Conservation (phyloP, 64 coral and sea anemone species). For the Astreopora myriophthalma region DNA sequence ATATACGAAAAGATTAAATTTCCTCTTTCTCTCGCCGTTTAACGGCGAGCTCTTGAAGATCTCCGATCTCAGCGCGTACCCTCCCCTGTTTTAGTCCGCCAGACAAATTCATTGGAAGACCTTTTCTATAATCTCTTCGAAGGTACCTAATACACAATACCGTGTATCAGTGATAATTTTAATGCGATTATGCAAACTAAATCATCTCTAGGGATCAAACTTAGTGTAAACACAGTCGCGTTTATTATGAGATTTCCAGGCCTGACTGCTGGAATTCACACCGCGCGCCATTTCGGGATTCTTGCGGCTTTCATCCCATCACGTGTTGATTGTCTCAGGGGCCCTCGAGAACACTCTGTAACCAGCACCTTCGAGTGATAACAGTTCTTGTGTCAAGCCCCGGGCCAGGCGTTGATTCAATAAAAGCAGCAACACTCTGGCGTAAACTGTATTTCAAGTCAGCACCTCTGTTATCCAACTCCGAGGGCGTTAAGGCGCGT, state of each 20-base stretch:
- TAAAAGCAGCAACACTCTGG: neutral
- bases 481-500: neutral
- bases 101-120: neutral
- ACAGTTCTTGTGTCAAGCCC: neutral
- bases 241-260: neutral
- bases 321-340: conserved; percentile 23
- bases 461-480: neutral
- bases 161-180: conserved; percentile 47
- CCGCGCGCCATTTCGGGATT: neutral
- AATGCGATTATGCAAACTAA: conserved; percentile 52
- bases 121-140: neutral
- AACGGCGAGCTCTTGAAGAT: neutral
- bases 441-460: neutral
- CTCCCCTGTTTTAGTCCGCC: neutral
- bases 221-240: conserved; percentile 21
- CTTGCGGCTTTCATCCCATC: neutral
- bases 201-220: conserved; percentile 16
- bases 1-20: neutral
- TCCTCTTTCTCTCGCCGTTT: neutral
- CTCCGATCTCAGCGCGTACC: neutral
- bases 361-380: conserved; percentile 12
- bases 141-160: conserved; percentile 22
- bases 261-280: neutral
- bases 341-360: conserved; percentile 13
- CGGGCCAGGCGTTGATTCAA: conserved; percentile 28